phyloP scores from a whole-genome alignment of 2,113 vertebrate genomes.

The Gambusia holbrooki region DNA sequence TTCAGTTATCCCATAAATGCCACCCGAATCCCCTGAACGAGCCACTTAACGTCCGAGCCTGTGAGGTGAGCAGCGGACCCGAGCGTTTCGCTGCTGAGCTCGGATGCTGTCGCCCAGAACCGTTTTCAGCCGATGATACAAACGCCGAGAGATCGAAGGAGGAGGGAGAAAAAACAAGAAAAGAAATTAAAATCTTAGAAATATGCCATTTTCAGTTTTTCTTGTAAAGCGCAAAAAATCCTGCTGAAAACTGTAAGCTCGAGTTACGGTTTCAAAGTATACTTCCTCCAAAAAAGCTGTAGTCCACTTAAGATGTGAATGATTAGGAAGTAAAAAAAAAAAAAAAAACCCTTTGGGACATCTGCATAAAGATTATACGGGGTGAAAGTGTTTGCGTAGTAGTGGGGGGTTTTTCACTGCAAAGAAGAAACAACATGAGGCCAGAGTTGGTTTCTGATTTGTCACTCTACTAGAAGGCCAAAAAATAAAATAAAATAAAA shows the following conservation, averaged over 20 bases:
- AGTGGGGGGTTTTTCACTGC: neutral
- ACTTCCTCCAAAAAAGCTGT: neutral
- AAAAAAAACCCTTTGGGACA: too few relatives aligned
- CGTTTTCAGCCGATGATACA: neutral
- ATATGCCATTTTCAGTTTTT: neutral
- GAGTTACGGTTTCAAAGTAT: neutral
- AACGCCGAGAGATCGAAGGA: neutral
- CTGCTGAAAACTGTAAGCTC: neutral
- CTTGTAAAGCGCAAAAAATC: too few relatives aligned
- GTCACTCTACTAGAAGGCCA: too few relatives aligned
- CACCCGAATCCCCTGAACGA: constrained; percentile 59
- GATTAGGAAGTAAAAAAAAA: neutral
- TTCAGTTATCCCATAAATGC: constrained; percentile 66
- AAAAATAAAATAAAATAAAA: too few relatives aligned
- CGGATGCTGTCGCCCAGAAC: neutral
- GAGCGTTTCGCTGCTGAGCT: neutral
- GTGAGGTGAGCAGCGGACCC: constrained; percentile 9
- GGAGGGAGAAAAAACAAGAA: neutral
- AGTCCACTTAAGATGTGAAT: too few relatives aligned
- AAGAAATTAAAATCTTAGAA: neutral
- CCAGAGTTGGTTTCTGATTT: neutral
- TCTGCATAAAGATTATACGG: too few relatives aligned
- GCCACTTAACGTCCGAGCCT: constrained; percentile 47
- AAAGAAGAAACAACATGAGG: neutral
- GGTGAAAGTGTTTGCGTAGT: too few relatives aligned